Conservation (phyloP, 2,888 invertebrate genomes). For the Alcis repandata region DNA sequence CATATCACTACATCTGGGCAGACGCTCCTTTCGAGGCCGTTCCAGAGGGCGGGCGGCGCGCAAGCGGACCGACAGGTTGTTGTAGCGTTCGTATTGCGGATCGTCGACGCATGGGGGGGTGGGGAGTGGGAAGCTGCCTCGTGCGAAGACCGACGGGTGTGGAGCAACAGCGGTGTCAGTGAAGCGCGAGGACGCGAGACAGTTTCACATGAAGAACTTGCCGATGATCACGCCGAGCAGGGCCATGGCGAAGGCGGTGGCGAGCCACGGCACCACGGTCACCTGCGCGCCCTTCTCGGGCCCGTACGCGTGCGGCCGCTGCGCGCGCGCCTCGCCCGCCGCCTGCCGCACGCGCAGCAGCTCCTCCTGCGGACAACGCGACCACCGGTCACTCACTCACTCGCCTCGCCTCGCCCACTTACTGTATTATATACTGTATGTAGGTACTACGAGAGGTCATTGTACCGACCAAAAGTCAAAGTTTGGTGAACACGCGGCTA, state of each 20-base stretch:
- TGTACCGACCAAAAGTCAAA: background rate
- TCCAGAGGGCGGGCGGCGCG: background rate
- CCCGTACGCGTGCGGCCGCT: slow-evolving; percentile 76
- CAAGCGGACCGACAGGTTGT: background rate
- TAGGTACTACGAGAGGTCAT: too few relatives aligned
- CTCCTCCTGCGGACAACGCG: slow-evolving; percentile 85
- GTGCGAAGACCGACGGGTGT: slow-evolving; percentile 63
- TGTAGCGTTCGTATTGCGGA: slow-evolving; percentile 24
- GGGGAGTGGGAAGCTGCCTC: slow-evolving; percentile 63
- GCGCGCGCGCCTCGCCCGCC: slow-evolving; percentile 69
- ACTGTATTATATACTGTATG: too few relatives aligned
- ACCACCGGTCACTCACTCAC: background rate
- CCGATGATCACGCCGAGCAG: slow-evolving; percentile 92
- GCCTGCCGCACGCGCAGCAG: slow-evolving; percentile 87
- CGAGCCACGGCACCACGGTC: slow-evolving; percentile 88
- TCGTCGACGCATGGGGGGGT: slow-evolving; percentile 39
- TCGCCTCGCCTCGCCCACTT: too few relatives aligned
- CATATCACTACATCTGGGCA: too few relatives aligned
- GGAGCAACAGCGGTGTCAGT: slow-evolving; percentile 70
- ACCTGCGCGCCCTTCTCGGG: slow-evolving; percentile 87
- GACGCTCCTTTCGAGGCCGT: too few relatives aligned
- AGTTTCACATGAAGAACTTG: slow-evolving; percentile 93
- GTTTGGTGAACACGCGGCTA: background rate
- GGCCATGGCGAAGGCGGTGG: slow-evolving; percentile 89
- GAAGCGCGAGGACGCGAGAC: slow-evolving; percentile 61